Percentiles rank a stretch among this genome's conserved stretches.
These are phyloP conservation scores for Papilio aristodemus DNA, from an alignment of 1,140 invertebrate species.

Conservation along the genomic window DNA sequence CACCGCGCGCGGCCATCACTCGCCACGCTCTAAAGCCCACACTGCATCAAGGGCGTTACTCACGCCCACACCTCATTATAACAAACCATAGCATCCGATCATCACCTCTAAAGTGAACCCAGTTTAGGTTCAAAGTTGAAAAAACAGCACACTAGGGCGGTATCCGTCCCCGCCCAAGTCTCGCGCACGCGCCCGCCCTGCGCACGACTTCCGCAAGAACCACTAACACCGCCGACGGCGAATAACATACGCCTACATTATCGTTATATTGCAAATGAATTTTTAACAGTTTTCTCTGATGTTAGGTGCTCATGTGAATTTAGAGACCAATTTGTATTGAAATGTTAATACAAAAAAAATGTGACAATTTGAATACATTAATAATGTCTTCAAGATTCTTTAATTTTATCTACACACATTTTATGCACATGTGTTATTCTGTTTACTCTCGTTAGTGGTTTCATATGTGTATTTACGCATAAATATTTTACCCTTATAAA, in stretches of 20 bases:
- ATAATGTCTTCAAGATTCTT: background rate
- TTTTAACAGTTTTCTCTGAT: conserved; percentile 63
- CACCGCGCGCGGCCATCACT: conserved; percentile 62
- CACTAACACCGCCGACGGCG: conserved; percentile 54
- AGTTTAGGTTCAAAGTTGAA: conserved; percentile 40
- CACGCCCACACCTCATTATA: conserved; percentile 56
- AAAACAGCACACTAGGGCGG: conserved; percentile 43
- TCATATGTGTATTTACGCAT: background rate
- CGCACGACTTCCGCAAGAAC: conserved; percentile 32
- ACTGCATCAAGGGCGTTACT: conserved; percentile 52
- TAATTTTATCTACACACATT: too few species aligned
- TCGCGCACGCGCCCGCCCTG: conserved; percentile 71
- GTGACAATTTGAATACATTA: background rate
- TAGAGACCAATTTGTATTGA: background rate
- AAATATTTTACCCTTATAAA: too few species aligned
- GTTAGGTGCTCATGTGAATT: conserved; percentile 46
- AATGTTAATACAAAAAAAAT: background rate
- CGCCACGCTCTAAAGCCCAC: conserved; percentile 64
- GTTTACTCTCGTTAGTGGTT: background rate
- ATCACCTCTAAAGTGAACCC: conserved; percentile 35
- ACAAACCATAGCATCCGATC: conserved; percentile 35
- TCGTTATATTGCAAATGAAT: conserved; percentile 74
- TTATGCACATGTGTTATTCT: background rate
- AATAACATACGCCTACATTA: conserved; percentile 76
- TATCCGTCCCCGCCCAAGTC: conserved; percentile 56